These are phyloP conservation scores for Pherbina coryleti DNA, from an alignment of 2,888 invertebrate species.

Conservation along the genomic window DNA sequence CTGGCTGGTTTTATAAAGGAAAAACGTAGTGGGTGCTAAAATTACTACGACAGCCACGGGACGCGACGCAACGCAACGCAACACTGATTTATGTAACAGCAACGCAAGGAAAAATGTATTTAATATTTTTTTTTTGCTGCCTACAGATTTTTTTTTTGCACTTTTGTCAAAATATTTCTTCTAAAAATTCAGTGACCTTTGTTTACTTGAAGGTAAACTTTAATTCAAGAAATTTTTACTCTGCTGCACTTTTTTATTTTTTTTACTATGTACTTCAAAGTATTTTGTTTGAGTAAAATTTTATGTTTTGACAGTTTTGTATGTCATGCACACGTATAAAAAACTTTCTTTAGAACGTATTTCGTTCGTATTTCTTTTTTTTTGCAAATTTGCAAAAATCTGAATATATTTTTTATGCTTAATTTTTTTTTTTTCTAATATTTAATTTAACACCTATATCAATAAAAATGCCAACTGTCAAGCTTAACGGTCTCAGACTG, in stretches of 20 bases:
- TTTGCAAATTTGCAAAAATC: neutral
- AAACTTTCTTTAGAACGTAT: neutral
- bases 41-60: neutral
- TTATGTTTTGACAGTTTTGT: neutral
- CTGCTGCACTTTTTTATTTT: neutral
- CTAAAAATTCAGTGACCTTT: conserved; percentile 24
- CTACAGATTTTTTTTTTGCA: conserved; percentile 31
- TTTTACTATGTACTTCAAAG: neutral
- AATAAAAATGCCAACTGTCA: conserved; percentile 48
- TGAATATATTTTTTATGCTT: conserved; percentile 13
- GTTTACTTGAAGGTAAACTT: conserved; percentile 33
- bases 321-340: neutral
- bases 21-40: neutral
- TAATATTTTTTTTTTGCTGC: neutral
- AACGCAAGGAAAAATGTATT: neutral
- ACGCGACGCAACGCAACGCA: neutral
- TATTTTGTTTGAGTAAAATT: neutral
- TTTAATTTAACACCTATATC: neutral
- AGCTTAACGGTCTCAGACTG: conserved; percentile 60
- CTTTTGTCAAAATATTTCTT: conserved; percentile 26
- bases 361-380: neutral
- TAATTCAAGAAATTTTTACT: conserved; percentile 4
- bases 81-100: conserved; percentile 34
- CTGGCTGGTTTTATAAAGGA: neutral
- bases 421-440: conserved; percentile 14